Conservation (phyloP, 2,797 vertebrate genomes). For the Notolepis coatsorum region DNA sequence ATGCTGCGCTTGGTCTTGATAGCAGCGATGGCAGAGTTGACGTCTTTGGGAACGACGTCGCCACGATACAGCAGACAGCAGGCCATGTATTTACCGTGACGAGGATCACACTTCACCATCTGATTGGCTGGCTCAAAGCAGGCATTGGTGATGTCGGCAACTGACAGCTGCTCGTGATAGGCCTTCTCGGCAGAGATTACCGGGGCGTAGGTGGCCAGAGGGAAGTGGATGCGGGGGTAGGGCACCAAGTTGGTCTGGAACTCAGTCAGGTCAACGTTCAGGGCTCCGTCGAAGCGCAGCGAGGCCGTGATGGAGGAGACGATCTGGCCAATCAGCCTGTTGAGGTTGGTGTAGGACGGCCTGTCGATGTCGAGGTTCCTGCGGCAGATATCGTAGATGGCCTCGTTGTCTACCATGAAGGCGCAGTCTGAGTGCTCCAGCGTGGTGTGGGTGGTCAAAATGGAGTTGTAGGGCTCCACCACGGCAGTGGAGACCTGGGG, state of each 20-base stretch:
- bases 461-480: constrained; percentile 91
- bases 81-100: constrained; percentile 79
- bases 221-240: constrained; percentile 91
- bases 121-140: constrained; percentile 92
- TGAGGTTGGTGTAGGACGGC: constrained; percentile 90
- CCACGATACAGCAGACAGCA: neutral
- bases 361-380: constrained; percentile 91
- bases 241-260: constrained; percentile 93
- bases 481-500: constrained; percentile 90
- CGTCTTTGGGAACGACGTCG: neutral
- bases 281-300: constrained; percentile 90
- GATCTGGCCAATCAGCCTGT: constrained; percentile 90
- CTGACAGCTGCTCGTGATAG: constrained; percentile 90
- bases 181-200: constrained; percentile 91
- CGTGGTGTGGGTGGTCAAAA: constrained; percentile 90
- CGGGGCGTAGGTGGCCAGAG: constrained; percentile 88
- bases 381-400: constrained; percentile 90
- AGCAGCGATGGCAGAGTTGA: neutral
- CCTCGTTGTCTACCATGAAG: constrained; percentile 93
- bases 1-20: neutral
- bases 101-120: constrained; percentile 94
- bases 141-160: constrained; percentile 88
- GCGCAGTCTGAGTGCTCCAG: constrained; percentile 89
- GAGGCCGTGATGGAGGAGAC: constrained; percentile 92
- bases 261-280: constrained; percentile 92